Percentiles rank a stretch among this genome's conserved stretches.
phyloP scores from a whole-genome alignment of 2,113 vertebrate species.

The Labeo catla region DNA sequence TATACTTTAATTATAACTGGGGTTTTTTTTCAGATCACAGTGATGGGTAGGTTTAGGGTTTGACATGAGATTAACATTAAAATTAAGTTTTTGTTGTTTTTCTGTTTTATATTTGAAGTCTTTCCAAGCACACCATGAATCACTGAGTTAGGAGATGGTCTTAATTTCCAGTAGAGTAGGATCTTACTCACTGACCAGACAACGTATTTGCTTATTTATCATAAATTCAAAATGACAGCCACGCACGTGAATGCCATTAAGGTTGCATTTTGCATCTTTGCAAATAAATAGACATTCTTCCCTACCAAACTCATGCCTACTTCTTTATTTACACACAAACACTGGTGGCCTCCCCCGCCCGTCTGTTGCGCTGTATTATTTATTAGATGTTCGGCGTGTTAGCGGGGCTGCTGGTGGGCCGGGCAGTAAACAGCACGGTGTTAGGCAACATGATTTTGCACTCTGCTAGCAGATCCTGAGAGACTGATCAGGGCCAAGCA shows the following conservation, averaged over 20 bases:
- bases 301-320: neutral
- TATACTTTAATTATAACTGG: neutral
- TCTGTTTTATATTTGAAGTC: neutral
- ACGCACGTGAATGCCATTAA: slow-evolving; percentile 19
- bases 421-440: slow-evolving; percentile 93
- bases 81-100: too few relatives aligned
- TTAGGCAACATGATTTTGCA: slow-evolving; percentile 98
- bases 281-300: slow-evolving; percentile 8
- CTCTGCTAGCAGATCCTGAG: slow-evolving; percentile 85
- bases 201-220: neutral
- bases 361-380: slow-evolving; percentile 81
- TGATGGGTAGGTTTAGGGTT: neutral
- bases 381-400: slow-evolving; percentile 83
- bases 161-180: slow-evolving; percentile 17
- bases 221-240: slow-evolving; percentile 21
- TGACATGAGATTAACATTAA: too few relatives aligned
- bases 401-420: slow-evolving; percentile 69
- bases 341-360: slow-evolving; percentile 62
- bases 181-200: slow-evolving; percentile 7
- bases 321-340: slow-evolving; percentile 49
- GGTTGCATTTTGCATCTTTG: neutral
- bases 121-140: neutral
- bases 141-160: neutral
- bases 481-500: slow-evolving; percentile 88
- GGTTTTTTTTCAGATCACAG: too few relatives aligned